phyloP scores from a whole-genome alignment of 2,888 invertebrate species.

The Nomada lathburiana region DNA sequence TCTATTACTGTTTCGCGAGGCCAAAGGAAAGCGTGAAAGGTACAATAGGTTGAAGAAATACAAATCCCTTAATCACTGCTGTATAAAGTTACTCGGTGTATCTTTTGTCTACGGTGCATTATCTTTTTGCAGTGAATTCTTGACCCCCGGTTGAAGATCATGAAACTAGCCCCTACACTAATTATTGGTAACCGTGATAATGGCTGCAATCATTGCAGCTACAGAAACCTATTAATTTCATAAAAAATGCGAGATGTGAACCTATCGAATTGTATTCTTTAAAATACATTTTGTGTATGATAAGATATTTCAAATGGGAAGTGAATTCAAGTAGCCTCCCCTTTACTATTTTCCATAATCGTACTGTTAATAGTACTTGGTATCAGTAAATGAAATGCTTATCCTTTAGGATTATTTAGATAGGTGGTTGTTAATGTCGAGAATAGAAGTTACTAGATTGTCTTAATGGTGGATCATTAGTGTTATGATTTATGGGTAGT shows the following conservation, averaged over 20 bases:
- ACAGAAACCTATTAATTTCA: neutral
- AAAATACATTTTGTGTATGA: too few relatives aligned
- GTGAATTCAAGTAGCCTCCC: neutral
- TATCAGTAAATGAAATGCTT: too few relatives aligned
- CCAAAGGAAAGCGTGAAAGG: conserved; percentile 47
- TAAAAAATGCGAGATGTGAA: neutral
- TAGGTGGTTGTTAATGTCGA: too few relatives aligned
- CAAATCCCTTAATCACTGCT: conserved; percentile 12
- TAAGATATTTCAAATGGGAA: neutral
- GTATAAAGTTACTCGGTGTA: neutral
- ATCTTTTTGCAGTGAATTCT: neutral
- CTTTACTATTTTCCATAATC: neutral
- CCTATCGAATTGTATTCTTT: neutral
- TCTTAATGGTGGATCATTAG: too few relatives aligned
- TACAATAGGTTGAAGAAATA: neutral
- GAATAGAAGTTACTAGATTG: neutral
- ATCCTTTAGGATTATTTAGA: too few relatives aligned
- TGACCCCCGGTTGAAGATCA: neutral
- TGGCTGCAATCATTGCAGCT: neutral
- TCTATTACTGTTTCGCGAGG: conserved; percentile 29
- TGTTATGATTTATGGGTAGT: neutral
- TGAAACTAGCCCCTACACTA: too few relatives aligned
- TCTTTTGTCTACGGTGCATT: neutral
- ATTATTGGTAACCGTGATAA: neutral
- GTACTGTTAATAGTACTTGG: neutral